These are phyloP conservation scores for Dinocampus coccinellae DNA, from an alignment of 2,888 invertebrate genomes.

Conservation along the genomic window DNA sequence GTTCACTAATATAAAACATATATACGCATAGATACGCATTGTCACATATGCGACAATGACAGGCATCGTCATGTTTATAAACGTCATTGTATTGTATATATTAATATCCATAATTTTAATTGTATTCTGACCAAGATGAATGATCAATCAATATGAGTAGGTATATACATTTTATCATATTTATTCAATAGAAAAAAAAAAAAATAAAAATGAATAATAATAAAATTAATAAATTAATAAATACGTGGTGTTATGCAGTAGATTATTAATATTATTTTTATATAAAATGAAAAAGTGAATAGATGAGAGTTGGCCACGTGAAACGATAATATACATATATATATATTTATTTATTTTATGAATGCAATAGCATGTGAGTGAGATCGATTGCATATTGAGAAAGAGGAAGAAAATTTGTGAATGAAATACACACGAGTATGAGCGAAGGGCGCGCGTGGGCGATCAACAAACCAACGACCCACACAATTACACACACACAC, in stretches of 20 bases:
- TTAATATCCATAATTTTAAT: slow-evolving; percentile 13
- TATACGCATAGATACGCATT: neutral
- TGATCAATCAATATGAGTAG: neutral
- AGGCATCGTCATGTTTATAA: slow-evolving; percentile 5
- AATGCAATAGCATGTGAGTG: slow-evolving; percentile 1
- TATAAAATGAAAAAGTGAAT: too few relatives aligned
- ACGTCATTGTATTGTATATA: slow-evolving; percentile 3
- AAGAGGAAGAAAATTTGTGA: slow-evolving; percentile 31
- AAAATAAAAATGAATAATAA: neutral
- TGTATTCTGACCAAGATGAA: neutral
- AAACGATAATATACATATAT: neutral
- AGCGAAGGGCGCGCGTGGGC: slow-evolving; percentile 51
- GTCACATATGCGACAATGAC: slow-evolving; percentile 18
- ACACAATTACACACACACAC: slow-evolving; percentile 28
- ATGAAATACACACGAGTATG: slow-evolving; percentile 34
- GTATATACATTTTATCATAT: neutral
- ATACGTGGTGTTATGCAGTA: neutral
- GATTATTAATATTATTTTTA: neutral
- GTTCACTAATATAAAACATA: neutral
- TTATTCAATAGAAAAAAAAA: neutral
- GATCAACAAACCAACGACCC: slow-evolving; percentile 31
- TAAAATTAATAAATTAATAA: too few relatives aligned
- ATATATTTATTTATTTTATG: neutral
- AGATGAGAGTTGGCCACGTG: too few relatives aligned
- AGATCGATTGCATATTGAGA: slow-evolving; percentile 17